phyloP scores from a whole-genome alignment of 2,888 invertebrate genomes.

The Prosopocoilus inquinatus region DNA sequence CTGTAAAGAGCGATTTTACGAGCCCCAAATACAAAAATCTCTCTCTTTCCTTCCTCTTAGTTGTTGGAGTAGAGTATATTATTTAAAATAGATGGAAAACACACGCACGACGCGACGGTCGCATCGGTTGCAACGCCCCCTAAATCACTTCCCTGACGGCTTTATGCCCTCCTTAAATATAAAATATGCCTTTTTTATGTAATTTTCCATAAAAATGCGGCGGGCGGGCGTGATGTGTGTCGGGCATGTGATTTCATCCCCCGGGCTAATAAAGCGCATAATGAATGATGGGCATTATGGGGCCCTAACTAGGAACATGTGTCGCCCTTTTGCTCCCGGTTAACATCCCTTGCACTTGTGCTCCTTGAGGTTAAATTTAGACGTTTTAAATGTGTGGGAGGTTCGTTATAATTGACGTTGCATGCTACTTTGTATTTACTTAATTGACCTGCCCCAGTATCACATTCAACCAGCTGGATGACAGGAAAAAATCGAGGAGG shows the following conservation, averaged over 20 bases:
- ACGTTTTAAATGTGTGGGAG: neutral
- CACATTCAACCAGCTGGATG: too few species aligned
- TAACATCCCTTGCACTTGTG: conserved; percentile 29
- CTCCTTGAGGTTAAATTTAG: conserved; percentile 3
- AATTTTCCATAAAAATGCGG: conserved; percentile 31
- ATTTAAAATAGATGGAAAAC: conserved; percentile 19
- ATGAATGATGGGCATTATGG: conserved; percentile 39
- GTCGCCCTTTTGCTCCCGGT: conserved; percentile 24
- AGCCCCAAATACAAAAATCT: conserved; percentile 24
- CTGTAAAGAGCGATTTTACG: conserved; percentile 25
- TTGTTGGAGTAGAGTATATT: too few species aligned
- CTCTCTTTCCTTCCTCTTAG: conserved; percentile 14
- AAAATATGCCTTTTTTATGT: conserved; percentile 34
- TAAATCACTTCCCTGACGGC: conserved; percentile 28
- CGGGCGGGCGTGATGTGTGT: conserved; percentile 25
- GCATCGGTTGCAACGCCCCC: conserved; percentile 14
- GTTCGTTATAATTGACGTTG: conserved; percentile 12
- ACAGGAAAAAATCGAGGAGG: too few species aligned
- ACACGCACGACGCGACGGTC: conserved; percentile 15
- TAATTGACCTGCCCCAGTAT: too few species aligned
- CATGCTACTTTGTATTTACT: conserved; percentile 6
- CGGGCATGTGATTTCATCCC: conserved; percentile 28
- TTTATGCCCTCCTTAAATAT: conserved; percentile 29
- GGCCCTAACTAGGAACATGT: conserved; percentile 40
- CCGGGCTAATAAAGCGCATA: conserved; percentile 30